Base-by-base conservation (phyloP, 2,113 vertebrate species). In the Oxygymnocypris stewartii region DNA sequence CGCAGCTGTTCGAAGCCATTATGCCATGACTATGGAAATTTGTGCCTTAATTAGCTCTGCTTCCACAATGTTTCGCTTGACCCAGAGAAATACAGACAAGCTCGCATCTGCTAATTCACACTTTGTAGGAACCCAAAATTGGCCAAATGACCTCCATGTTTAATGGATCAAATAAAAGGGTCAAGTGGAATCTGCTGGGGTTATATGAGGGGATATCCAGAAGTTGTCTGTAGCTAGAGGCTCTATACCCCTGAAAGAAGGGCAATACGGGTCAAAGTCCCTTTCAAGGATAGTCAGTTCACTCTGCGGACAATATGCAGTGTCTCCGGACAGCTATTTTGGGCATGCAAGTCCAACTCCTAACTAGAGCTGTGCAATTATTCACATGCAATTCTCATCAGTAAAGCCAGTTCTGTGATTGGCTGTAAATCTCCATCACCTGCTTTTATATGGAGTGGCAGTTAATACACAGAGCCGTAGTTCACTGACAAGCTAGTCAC, bases 1-100 rank as follows among this genome's bases (percentile, higher is more conserved):
- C 87, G 91, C 86, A 88, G 84, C 35, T 87, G 90, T 86, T 85
- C 2, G 9, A 77, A 90, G 90, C 89, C 91, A 89, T 92, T 92
- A 89, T 79, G 84, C 85, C 87, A 84, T 84, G 87, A 90, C 89
- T 44, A 94, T 84, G 89, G 89, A 91, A 91, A 90, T 90, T 85
- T 85, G 81, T 84, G 89, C 87, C 87, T 85, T 92, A 90, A 92
- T 92, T 91, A 92, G 91, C 89, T 87, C 69, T 79, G 86, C 87
- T 92, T 86, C 63, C 80, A 37, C 61, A 89, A 11, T 0, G 42
- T 87, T 79, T 86, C 79, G 49, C 75, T 88, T 69, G 42, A 80
- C 9, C 57, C 73, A 85, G 84, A 80, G 76, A 93, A 93, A 90
- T 88, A 91, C 61, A 84, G 20, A 77, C 78, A 87, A 42, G 31